phyloP scores from a whole-genome alignment of 2,888 invertebrate species.

The Tholera decimalis region DNA sequence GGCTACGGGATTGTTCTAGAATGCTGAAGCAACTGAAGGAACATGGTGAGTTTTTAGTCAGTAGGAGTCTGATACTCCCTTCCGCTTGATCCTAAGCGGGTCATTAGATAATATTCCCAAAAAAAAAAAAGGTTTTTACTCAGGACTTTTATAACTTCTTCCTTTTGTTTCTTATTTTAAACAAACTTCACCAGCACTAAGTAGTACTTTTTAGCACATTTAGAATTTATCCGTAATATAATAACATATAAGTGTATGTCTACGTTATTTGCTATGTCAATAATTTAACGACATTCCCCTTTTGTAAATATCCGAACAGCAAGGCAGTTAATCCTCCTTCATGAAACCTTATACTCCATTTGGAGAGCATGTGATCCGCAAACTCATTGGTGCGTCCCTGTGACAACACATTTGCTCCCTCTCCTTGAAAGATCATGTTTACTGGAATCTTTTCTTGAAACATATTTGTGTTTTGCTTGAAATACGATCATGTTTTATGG shows the following conservation, averaged over 20 bases:
- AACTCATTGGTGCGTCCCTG: conserved; percentile 22
- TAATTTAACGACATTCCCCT: not conserved
- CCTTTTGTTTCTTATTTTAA: too few species aligned
- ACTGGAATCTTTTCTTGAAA: conserved; percentile 19
- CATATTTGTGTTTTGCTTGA: conserved; percentile 19
- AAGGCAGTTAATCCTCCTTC: conserved; percentile 5
- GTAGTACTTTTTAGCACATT: too few species aligned
- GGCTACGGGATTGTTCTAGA: too few species aligned
- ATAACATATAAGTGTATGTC: not conserved
- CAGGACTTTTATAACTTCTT: too few species aligned
- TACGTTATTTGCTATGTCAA: not conserved
- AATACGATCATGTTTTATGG: conserved; percentile 22
- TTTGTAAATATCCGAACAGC: conserved; percentile 3
- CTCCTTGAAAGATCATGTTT: conserved; percentile 10
- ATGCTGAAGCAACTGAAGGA: too few species aligned
- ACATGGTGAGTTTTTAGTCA: too few species aligned
- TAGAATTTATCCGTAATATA: too few species aligned
- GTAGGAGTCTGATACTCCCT: too few species aligned
- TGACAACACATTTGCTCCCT: conserved; percentile 28
- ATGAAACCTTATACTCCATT: conserved; percentile 20
- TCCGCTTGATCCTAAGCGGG: too few species aligned
- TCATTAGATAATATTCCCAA: too few species aligned
- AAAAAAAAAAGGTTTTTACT: too few species aligned
- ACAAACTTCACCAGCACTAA: too few species aligned
- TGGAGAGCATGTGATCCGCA: conserved; percentile 2